These are phyloP conservation scores for Uropsilus gracilis DNA, from an alignment of 2,113 vertebrate species.

Conservation along the genomic window DNA sequence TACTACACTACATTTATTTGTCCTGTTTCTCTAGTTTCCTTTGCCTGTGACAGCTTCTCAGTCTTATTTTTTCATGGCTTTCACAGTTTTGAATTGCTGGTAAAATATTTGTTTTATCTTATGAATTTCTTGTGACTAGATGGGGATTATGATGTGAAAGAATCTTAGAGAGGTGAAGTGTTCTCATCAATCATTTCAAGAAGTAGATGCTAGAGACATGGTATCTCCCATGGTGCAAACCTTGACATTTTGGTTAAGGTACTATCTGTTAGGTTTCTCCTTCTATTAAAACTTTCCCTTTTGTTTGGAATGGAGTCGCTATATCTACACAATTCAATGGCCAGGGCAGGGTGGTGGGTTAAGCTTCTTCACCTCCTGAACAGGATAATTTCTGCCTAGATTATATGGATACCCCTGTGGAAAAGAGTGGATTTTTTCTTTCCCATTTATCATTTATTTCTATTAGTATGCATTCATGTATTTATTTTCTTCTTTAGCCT, in stretches of 20 bases:
- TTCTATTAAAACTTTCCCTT: background rate
- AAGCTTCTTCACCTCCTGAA: background rate
- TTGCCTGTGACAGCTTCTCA: background rate
- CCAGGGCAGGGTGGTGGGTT: background rate
- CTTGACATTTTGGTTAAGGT: background rate
- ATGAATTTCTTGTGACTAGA: background rate
- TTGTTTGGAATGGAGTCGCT: background rate
- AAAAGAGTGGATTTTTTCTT: background rate
- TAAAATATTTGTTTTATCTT: background rate
- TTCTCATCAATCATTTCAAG: background rate
- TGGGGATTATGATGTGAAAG: background rate
- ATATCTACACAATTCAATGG: background rate
- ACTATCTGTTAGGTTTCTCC: background rate
- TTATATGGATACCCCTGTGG: background rate
- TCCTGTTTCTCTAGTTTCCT: background rate
- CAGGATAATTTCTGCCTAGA: background rate
- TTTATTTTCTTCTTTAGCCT: constrained; percentile 9
- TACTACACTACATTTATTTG: no score
- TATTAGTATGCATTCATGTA: background rate
- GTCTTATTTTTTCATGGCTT: constrained; percentile 26
- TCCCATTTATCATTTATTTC: background rate
- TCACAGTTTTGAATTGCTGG: background rate
- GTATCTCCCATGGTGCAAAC: background rate
- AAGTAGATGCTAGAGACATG: background rate
- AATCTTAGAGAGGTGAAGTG: background rate